Base-by-base conservation (phyloP, 2,888 invertebrate species). In the Oscheius sp. region DNA sequence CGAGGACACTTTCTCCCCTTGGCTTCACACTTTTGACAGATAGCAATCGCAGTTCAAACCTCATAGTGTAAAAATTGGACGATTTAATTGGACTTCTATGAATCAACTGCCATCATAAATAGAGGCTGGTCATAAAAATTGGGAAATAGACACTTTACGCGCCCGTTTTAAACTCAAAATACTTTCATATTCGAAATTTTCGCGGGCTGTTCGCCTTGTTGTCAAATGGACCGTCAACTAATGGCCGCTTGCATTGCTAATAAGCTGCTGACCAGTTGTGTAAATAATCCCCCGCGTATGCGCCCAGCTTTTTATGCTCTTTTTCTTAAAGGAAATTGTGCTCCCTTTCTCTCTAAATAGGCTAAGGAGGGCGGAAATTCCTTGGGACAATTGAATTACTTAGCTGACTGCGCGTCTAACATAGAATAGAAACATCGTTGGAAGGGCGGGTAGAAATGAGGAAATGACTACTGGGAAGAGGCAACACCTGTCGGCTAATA, bases 401-500 rank as follows among this genome's bases (percentile, higher is more conserved):
- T 45, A 45, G 49, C 70, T 58, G 53, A 70, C 58, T 58, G 70
- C 70, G 35, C 35, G 59, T 58, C 70, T 70, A 46, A 35, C 35
- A n/a, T n/a, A n/a, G n/a, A n/a, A n/a, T n/a, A 70, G 70, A 70
- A 70, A 70, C 53, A 59, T 25, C 58, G 58, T 70, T 70, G 9
- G 35, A 35, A 35, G 35, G 9, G 35, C 35, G 9, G 35, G 35
- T 6, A 9, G 35, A 9, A 35, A 35, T n/a, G n/a, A 35, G 35
- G 35, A 35, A 35, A 35, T 35, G 35, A n/a, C n/a, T n/a, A n/a
- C n/a, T n/a, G 27, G 21, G 18, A 46, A 46, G 46, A 49, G 25
- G 45, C 43, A 46, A 45, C 63, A 25, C 29, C 66, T 27, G 29
- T 21, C 29, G 46, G 46, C 46, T 46, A 66, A 21, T n/a, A 49